Conservation (phyloP, 92 coral and sea anemone genomes). For the Blastomussa wellsi region DNA sequence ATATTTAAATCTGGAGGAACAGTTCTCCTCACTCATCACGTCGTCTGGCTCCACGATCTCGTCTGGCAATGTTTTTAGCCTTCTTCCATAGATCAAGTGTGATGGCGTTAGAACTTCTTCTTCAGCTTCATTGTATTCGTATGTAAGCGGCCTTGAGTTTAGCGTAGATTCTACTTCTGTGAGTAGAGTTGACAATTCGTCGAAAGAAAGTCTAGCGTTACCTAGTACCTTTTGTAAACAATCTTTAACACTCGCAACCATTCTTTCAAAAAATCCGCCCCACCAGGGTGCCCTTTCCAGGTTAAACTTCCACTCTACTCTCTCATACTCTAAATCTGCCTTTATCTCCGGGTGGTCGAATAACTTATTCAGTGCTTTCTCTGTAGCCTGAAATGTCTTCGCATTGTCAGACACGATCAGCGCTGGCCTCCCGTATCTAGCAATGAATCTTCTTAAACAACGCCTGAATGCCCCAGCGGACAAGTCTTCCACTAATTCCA, state of each 20-base stretch:
- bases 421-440: conserved; percentile 31
- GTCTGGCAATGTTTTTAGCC: not conserved
- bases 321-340: not conserved
- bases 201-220: conserved; percentile 32
- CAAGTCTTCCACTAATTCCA: conserved; percentile 38
- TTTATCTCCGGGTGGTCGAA: conserved; percentile 20
- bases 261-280: conserved; percentile 34
- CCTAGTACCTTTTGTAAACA: conserved; percentile 29
- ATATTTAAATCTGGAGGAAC: conserved; percentile 28
- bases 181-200: conserved; percentile 27
- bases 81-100: conserved; percentile 2
- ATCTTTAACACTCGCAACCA: no score
- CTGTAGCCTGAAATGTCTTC: conserved; percentile 33
- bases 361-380: not conserved
- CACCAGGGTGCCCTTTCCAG: conserved; percentile 32
- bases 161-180: conserved; percentile 32
- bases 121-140: no score
- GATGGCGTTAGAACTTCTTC: not conserved
- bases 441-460: conserved; percentile 36
- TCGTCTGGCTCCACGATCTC: not conserved
- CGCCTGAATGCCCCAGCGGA: conserved; percentile 11
- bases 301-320: conserved; percentile 30
- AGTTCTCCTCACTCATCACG: not conserved
- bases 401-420: no score
- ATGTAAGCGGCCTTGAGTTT: conserved; percentile 37